A percentile compares a stretch with the other conserved stretches of the same genome.
These are phyloP conservation scores for Orthosia gracilis DNA, from an alignment of 2,888 invertebrate genomes.

Conservation along the genomic window DNA sequence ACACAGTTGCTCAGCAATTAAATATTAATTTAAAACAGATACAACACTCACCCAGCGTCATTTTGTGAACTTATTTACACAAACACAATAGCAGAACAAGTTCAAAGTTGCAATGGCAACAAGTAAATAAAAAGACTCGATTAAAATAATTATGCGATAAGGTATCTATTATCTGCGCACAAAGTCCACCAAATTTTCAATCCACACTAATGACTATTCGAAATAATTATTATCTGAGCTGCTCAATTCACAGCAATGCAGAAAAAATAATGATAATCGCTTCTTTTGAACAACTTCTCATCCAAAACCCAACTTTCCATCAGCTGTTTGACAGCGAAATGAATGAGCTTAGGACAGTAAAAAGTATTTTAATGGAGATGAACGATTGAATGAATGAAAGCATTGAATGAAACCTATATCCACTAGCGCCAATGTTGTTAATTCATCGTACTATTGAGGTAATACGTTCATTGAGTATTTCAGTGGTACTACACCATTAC, in stretches of 20 bases:
- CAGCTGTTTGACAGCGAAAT: conserved; percentile 64
- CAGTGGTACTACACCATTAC: not conserved
- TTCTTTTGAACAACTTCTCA: not conserved
- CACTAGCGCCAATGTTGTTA: conserved; percentile 36
- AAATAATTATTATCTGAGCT: conserved; percentile 36
- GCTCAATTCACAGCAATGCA: conserved; percentile 11
- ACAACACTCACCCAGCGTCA: conserved; percentile 69
- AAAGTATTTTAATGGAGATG: not conserved
- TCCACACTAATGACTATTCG: conserved; percentile 22
- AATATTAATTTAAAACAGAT: conserved; percentile 16
- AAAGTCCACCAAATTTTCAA: conserved; percentile 39
- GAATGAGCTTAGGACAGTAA: conserved; percentile 9
- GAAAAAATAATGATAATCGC: conserved; percentile 1
- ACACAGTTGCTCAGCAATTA: not conserved
- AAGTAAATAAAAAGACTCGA: conserved; percentile 37
- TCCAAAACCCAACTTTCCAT: conserved; percentile 39
- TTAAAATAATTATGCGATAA: conserved; percentile 57
- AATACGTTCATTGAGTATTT: not conserved
- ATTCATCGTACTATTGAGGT: not conserved
- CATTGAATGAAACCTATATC: conserved; percentile 25
- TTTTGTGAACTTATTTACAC: conserved; percentile 54
- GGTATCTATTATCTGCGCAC: conserved; percentile 46
- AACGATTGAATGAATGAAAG: conserved; percentile 22
- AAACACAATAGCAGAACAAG: conserved; percentile 42
- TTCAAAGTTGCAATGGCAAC: conserved; percentile 51